These are phyloP conservation scores for Timema podura DNA, from an alignment of 2,888 invertebrate species.

Conservation along the genomic window DNA sequence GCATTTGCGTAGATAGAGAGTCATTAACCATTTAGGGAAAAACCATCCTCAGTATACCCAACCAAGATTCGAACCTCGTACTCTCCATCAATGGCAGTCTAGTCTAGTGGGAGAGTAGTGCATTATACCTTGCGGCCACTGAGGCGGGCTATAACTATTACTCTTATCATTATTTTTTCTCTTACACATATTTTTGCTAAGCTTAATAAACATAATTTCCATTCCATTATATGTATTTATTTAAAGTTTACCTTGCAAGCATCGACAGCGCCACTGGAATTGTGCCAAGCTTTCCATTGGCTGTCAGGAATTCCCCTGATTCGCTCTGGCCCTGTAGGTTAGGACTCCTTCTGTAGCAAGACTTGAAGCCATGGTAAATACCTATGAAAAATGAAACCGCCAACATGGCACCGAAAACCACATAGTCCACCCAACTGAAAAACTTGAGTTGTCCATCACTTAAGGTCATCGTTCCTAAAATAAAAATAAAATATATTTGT, in stretches of 20 bases:
- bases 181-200: background rate
- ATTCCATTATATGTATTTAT: background rate
- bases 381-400: conserved; percentile 42
- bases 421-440: conserved; percentile 42
- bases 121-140: no score
- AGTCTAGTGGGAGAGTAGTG: no score
- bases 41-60: no score
- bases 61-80: no score
- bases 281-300: conserved; percentile 43
- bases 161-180: background rate
- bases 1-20: no score
- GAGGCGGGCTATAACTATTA: background rate
- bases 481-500: no score
- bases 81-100: background rate
- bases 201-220: background rate
- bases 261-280: conserved; percentile 50
- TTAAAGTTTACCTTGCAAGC: conserved; percentile 42
- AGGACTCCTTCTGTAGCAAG: conserved; percentile 31
- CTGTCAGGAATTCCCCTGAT: conserved; percentile 43
- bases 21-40: no score
- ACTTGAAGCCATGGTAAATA: conserved; percentile 40
- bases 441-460: no score
- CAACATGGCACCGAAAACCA: conserved; percentile 42
- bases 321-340: conserved; percentile 24
- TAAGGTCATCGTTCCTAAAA: no score